phyloP scores from a whole-genome alignment of 2,113 vertebrate species.

The Alces alces region DNA sequence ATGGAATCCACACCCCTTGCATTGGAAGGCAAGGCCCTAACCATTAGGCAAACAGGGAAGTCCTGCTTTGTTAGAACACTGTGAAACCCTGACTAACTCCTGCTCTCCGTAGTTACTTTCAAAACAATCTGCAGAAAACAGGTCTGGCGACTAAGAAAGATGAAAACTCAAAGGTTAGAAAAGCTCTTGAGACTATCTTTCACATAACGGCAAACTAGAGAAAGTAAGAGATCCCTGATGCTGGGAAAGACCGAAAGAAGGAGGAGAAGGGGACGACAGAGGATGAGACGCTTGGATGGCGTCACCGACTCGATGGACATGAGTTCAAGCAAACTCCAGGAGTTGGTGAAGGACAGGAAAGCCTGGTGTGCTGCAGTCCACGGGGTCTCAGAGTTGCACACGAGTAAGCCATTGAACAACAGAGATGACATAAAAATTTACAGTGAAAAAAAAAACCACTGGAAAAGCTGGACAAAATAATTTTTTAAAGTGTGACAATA shows the following conservation, averaged over 20 bases:
- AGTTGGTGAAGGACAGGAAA: neutral
- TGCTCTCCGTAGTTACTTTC: neutral
- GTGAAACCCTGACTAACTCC: neutral
- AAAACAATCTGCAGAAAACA: neutral
- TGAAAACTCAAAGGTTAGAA: neutral
- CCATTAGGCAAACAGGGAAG: accelerated
- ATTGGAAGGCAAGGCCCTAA: neutral
- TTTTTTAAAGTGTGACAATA: neutral
- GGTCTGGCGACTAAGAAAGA: neutral
- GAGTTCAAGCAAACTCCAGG: too few species aligned
- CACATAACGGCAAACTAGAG: neutral
- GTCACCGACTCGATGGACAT: accelerated
- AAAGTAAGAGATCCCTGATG: neutral
- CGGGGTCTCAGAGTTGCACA: neutral
- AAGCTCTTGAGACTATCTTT: neutral
- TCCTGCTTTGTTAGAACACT: neutral
- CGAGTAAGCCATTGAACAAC: neutral
- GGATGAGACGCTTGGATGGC: neutral
- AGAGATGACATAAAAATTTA: neutral
- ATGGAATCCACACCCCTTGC: neutral
- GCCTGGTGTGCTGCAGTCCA: accelerated
- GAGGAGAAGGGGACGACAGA: neutral
- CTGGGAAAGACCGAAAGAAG: accelerated
- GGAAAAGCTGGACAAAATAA: neutral
- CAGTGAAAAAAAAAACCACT: neutral